Evolutionary conservation across 2,797 vertebrate genomes (phyloP), one percentile per base, ranked within the genome.

Genomic region (Scyliorhinus canicula): DNA sequence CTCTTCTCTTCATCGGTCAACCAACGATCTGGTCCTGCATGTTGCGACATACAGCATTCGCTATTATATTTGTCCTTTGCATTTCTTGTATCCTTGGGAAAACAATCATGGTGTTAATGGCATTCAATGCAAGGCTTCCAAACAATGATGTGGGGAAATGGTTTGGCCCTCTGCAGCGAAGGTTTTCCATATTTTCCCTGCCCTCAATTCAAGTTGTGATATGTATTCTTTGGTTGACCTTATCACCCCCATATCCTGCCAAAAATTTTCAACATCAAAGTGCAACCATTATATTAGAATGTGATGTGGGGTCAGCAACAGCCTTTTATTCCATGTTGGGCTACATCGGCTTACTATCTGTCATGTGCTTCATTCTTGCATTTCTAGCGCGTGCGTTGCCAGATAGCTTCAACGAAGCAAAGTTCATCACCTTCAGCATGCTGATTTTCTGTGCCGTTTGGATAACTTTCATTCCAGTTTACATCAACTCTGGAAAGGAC

Each of bases 381-480:
- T 97, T 97, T 95, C 95, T 98, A 60, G 97, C 97, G 0, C 96
- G 97, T 0, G 97, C 97, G 90, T 95, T 97, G 55, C 97, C 97
- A 0, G 97, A 97, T 1, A 97, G 97, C 95, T 97, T 97, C 95
- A 98, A 98, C 0, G 97, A 98, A 77, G 97, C 97, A 8, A 98
- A 97, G 95, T 97, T 96, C 86, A 98, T 98, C 93, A 98, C 97
- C 24, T 98, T 98, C 77, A 98, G 97, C 95, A 98, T 98, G 96
- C 93, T 98, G 93, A 97, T 98, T 95, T 98, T 98, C 95, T 97
- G 97, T 95, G 97, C 97, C 3, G 97, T 98, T 74, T 98, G 97
- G 97, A 95, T 98, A n/a, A 96, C 97, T n/a, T 98, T 98, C 95
- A 96, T 98, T n/a, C 97, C 97, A 44, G 97, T 97, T 19, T 98